These are phyloP conservation scores for Drosophila lacicola DNA, from an alignment of 2,888 invertebrate species.

Conservation along the genomic window DNA sequence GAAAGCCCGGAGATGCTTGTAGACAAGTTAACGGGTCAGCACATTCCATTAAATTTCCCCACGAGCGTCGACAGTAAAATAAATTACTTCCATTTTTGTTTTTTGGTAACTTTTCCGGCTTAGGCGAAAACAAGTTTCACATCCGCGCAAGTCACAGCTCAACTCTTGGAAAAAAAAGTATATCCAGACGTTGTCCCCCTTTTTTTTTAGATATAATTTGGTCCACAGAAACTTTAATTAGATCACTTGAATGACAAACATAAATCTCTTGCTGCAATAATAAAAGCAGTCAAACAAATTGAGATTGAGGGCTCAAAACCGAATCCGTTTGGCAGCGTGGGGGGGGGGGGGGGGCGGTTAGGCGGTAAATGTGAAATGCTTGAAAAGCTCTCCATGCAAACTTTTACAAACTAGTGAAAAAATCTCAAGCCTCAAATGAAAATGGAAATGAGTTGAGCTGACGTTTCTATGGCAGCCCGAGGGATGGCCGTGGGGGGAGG, in stretches of 20 bases:
- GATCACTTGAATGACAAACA: constrained; percentile 74
- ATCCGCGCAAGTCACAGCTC: constrained; percentile 18
- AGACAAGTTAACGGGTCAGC: constrained; percentile 65
- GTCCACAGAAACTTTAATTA: constrained; percentile 71
- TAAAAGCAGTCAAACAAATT: constrained; percentile 68
- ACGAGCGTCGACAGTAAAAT: constrained; percentile 56
- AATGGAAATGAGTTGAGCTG: constrained; percentile 74
- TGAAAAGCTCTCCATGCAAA: constrained; percentile 65
- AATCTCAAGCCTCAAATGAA: constrained; percentile 63
- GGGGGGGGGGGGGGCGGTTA: not conserved
- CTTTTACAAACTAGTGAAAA: constrained; percentile 67
- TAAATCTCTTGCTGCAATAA: constrained; percentile 76
- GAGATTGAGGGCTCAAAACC: constrained; percentile 42
- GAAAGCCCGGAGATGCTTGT: constrained; percentile 17
- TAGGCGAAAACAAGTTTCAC: constrained; percentile 67
- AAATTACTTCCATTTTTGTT: constrained; percentile 59
- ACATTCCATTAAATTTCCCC: constrained; percentile 68
- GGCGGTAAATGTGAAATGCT: constrained; percentile 9
- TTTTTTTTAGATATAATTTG: constrained; percentile 47
- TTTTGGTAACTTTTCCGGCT: constrained; percentile 50
- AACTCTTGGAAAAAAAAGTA: constrained; percentile 23
- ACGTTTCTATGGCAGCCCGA: constrained; percentile 21
- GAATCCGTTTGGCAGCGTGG: constrained; percentile 9
- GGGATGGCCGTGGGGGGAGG: not conserved
- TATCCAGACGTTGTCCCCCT: constrained; percentile 18